A percentile compares a stretch with the other conserved stretches of the same genome.
phyloP scores from a whole-genome alignment of 1,140 invertebrate species.

The Anastrepha ludens region DNA sequence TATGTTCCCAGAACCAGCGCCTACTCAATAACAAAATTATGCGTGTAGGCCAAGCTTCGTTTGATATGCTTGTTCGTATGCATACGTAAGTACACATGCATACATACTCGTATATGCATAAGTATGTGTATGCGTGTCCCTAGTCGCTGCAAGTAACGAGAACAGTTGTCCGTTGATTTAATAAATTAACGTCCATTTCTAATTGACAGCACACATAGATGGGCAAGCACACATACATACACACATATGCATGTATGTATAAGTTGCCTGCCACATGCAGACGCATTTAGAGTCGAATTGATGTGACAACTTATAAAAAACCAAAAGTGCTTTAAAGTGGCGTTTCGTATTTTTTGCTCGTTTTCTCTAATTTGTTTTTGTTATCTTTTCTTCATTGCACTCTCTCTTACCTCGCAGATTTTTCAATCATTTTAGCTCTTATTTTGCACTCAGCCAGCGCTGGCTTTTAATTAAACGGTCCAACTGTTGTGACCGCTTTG shows the following conservation, averaged over 20 bases:
- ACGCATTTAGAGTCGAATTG: constrained; percentile 30
- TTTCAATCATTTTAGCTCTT: constrained; percentile 9
- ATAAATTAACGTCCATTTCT: constrained; percentile 51
- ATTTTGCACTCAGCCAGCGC: not conserved
- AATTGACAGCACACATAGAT: constrained; percentile 46
- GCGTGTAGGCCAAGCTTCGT: no score
- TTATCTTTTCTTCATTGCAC: no score
- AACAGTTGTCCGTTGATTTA: constrained; percentile 39
- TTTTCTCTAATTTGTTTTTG: not conserved
- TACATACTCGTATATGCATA: not conserved
- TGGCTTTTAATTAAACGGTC: constrained; percentile 22
- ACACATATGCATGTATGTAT: not conserved
- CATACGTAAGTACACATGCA: no score
- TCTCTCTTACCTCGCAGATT: no score
- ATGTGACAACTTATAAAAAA: constrained; percentile 32
- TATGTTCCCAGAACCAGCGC: no score
- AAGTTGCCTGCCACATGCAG: constrained; percentile 38
- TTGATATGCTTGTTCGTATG: no score
- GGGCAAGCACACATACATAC: not conserved
- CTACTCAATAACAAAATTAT: no score
- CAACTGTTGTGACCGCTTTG: constrained; percentile 20
- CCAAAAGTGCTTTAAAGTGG: constrained; percentile 16
- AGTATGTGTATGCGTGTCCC: not conserved
- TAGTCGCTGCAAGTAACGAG: constrained; percentile 1
- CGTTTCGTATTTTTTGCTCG: not conserved